Conservation (phyloP, 1,140 invertebrate genomes). For the Caerostris darwini region DNA sequence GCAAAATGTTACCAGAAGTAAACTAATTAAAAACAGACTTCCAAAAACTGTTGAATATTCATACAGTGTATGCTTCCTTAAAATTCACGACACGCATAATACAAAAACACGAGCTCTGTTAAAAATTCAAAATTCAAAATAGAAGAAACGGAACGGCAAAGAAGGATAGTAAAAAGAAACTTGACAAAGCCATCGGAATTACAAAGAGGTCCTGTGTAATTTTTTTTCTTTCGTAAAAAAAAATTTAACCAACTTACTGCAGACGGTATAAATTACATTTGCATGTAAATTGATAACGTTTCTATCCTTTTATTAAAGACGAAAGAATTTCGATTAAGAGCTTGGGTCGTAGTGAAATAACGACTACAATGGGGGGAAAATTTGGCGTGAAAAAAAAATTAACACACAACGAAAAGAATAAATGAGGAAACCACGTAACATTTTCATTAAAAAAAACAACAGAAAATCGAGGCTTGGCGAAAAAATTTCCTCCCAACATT, state of each 20-base stretch:
- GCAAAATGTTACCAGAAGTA: background rate
- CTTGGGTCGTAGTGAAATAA: background rate
- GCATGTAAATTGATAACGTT: constrained; percentile 49
- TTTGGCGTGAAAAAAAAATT: background rate
- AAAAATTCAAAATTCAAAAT: constrained; percentile 17
- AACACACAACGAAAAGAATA: too few species aligned
- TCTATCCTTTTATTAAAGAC: background rate
- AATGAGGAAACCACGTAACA: background rate
- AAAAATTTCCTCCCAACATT: background rate
- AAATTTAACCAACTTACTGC: too few species aligned
- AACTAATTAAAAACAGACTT: background rate
- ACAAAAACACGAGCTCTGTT: background rate
- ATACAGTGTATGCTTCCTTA: background rate
- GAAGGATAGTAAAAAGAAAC: background rate
- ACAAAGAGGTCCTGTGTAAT: background rate
- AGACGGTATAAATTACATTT: constrained; percentile 38
- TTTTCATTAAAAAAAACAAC: background rate
- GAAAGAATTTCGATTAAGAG: constrained; percentile 13
- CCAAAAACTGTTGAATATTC: constrained; percentile 35
- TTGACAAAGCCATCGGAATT: background rate
- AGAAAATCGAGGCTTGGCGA: too few species aligned
- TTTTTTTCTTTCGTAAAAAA: background rate
- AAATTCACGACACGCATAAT: background rate
- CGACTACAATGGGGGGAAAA: background rate
- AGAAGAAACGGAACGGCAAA: background rate